Percentiles rank a stretch among this genome's conserved stretches.
Conservation (phyloP, 2,888 invertebrate species). For the Andrena bicolor region DNA sequence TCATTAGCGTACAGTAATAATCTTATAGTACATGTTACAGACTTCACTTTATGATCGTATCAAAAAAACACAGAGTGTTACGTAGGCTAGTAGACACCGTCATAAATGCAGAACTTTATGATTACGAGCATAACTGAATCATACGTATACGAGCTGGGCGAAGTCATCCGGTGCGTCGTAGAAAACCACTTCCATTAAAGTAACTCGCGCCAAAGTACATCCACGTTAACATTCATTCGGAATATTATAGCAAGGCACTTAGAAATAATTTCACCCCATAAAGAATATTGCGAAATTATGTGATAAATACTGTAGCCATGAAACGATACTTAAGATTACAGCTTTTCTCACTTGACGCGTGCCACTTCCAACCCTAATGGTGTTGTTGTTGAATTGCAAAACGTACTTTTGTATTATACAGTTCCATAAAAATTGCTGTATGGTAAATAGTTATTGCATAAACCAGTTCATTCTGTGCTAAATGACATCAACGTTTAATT, state of each 20-base stretch:
- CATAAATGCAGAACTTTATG: slow-evolving; percentile 63
- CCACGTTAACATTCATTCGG: slow-evolving; percentile 47
- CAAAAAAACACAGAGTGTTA: slow-evolving; percentile 13
- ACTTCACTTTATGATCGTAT: slow-evolving; percentile 36
- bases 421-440: too few relatives aligned
- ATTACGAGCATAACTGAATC: slow-evolving; percentile 63
- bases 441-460: too few relatives aligned
- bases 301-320: slow-evolving; percentile 27
- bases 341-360: neutral
- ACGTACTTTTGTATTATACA: too few relatives aligned
- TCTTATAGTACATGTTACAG: slow-evolving; percentile 34
- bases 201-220: slow-evolving; percentile 53
- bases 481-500: too few relatives aligned
- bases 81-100: slow-evolving; percentile 33
- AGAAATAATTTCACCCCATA: slow-evolving; percentile 42
- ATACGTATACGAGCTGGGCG: slow-evolving; percentile 49
- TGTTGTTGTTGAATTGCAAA: neutral
- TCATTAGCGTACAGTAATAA: slow-evolving; percentile 47
- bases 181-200: slow-evolving; percentile 63
- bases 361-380: neutral
- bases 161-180: slow-evolving; percentile 52
- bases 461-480: too few relatives aligned
- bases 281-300: slow-evolving; percentile 30
- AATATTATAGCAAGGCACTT: slow-evolving; percentile 34
- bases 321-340: neutral